Percentiles rank a stretch among this genome's conserved stretches.
Conservation (phyloP, 1,140 invertebrate genomes). For the Ctenoplectra terminalis region DNA sequence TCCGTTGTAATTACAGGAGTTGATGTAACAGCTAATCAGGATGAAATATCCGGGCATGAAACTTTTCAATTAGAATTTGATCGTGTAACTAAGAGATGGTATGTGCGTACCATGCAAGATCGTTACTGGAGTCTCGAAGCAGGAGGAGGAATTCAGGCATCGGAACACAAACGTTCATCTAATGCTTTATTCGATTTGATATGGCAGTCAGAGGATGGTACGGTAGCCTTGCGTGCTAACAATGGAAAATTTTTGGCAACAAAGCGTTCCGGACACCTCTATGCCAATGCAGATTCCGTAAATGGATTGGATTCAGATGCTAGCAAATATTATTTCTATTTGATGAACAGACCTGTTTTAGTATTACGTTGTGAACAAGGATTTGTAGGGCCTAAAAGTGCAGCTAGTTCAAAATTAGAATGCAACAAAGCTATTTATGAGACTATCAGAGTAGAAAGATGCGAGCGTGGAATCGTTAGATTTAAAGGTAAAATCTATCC, state of each 20-base stretch:
- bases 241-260: slow-evolving; percentile 97
- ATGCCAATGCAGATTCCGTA: slow-evolving; percentile 91
- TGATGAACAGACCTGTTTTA: slow-evolving; percentile 96
- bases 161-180: slow-evolving; percentile 92
- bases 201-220: slow-evolving; percentile 94
- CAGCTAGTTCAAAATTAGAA: slow-evolving; percentile 91
- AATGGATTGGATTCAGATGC: slow-evolving; percentile 89
- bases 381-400: slow-evolving; percentile 95
- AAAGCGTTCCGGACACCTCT: slow-evolving; percentile 96
- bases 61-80: slow-evolving; percentile 99
- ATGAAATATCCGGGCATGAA: slow-evolving; percentile 97
- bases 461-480: slow-evolving; percentile 94
- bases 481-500: slow-evolving; percentile 98
- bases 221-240: slow-evolving; percentile 95
- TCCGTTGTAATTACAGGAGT: no score
- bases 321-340: slow-evolving; percentile 96
- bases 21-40: slow-evolving; percentile 98
- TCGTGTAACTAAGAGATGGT: slow-evolving; percentile 94
- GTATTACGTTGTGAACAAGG: slow-evolving; percentile 98
- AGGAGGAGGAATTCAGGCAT: slow-evolving; percentile 96
- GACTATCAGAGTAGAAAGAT: slow-evolving; percentile 94
- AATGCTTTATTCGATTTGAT: slow-evolving; percentile 95
- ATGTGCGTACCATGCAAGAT: slow-evolving; percentile 97
- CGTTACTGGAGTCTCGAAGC: slow-evolving; percentile 97
- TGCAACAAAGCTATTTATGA: slow-evolving; percentile 98